Base-by-base conservation (phyloP, 2,113 vertebrate genomes). In the Cheilinus undulatus region DNA sequence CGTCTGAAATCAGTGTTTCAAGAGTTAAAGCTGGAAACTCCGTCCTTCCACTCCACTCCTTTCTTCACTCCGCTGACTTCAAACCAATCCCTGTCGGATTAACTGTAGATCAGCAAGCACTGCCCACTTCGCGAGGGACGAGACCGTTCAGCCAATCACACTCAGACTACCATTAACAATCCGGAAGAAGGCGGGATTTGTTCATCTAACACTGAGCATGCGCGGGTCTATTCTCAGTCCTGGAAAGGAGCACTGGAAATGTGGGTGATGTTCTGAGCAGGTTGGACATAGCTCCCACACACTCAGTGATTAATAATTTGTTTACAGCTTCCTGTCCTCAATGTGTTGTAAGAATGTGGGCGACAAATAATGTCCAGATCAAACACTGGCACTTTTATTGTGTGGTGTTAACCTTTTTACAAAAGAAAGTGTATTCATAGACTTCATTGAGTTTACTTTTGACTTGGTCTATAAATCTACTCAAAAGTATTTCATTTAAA, bases 111-210 rank as follows among this genome's bases (percentile, higher is more conserved):
- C 83, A 34, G 8, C 2, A 1, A 19, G 19, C 69, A 27, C 79
- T 81, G 76, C 82, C 89, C 75, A 77, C 30, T 65, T 8, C 3
- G 50, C 15, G 28, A 74, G 61, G 32, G 54, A 56, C n/a, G 1
- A 54, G 20, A 1, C 23, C 0, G 0, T 12, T 63, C 34, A 51
- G 59, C 92, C 90, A 91, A 93, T 91, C 78, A 84, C 32, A 56
- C 1, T 2, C 1, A 1, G 20, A 26, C 1, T 22, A 45, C 8
- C 22, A 12, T 60, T 53, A 60, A 69, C 26, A 30, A 66, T 22
- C 63, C 71, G 34, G 46, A 80, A 76, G 14, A 8, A 20, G 68
- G 79, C 34, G 70, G 24, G 30, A 42, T 30, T 57, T 72, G 1
- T 1, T 23, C 8, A 0, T 4, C 2, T 0, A 7, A 1, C 13